phyloP scores from a whole-genome alignment of 2,888 invertebrate species.

The Agrotis clavis region DNA sequence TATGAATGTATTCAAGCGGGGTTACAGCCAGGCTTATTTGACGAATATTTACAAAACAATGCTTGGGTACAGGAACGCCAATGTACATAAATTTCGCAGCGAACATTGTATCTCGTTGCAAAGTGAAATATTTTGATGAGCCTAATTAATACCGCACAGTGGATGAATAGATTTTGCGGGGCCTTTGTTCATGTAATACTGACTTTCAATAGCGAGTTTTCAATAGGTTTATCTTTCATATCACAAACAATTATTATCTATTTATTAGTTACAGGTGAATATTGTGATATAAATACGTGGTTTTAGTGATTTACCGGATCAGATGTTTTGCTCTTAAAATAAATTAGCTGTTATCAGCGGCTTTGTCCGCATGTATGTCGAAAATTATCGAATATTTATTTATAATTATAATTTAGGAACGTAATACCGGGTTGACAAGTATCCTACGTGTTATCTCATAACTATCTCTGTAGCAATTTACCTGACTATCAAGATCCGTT shows the following conservation, averaged over 20 bases:
- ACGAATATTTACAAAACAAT: slow-evolving; percentile 30
- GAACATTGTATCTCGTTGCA: slow-evolving; percentile 12
- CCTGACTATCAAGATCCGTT: too few relatives aligned
- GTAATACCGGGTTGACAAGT: too few relatives aligned
- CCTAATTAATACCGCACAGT: slow-evolving; percentile 29
- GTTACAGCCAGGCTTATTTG: slow-evolving; percentile 25
- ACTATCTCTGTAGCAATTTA: too few relatives aligned
- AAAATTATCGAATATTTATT: too few relatives aligned
- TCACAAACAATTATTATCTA: too few relatives aligned
- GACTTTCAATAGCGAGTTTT: background rate
- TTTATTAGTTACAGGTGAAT: background rate
- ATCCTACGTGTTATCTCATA: too few relatives aligned
- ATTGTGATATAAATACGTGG: too few relatives aligned
- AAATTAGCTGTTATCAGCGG: background rate
- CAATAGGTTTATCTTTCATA: background rate
- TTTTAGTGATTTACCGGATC: too few relatives aligned
- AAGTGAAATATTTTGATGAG: slow-evolving; percentile 30
- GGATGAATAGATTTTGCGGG: slow-evolving; percentile 9
- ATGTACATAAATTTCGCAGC: slow-evolving; percentile 9
- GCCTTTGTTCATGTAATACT: background rate
- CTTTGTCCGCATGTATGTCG: too few relatives aligned
- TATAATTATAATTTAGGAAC: too few relatives aligned
- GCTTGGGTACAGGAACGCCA: background rate
- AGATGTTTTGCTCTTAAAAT: background rate
- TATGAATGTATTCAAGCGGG: slow-evolving; percentile 24